These are phyloP conservation scores for Micromys minutus DNA, from an alignment of 2,113 vertebrate genomes.

Conservation along the genomic window DNA sequence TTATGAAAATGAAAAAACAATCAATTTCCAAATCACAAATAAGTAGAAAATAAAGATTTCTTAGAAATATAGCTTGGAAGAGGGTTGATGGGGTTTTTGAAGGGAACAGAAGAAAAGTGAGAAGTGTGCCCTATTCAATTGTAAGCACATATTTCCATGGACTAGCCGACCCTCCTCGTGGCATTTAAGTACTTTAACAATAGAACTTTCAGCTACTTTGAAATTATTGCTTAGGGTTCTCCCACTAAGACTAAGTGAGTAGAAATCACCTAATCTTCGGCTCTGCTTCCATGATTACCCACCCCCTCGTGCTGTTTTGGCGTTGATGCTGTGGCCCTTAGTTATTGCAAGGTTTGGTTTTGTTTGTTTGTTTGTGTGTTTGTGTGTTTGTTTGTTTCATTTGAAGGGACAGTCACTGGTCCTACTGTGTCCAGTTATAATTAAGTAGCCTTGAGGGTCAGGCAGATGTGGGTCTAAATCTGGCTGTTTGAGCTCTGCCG, in stretches of 20 bases:
- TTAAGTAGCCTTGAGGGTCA: not conserved
- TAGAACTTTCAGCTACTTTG: slow-evolving; percentile 15
- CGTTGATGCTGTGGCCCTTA: not conserved
- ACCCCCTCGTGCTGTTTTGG: not conserved
- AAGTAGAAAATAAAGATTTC: not conserved
- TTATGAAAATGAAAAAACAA: not conserved
- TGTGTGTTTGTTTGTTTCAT: not conserved
- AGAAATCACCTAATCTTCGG: not conserved
- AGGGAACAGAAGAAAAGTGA: not conserved
- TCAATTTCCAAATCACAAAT: slow-evolving; percentile 34
- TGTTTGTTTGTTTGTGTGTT: too few relatives aligned
- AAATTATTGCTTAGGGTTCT: slow-evolving; percentile 10
- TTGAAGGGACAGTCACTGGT: not conserved
- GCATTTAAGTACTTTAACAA: slow-evolving; percentile 28
- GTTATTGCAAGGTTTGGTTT: too few relatives aligned
- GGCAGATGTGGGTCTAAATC: not conserved
- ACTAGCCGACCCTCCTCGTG: not conserved
- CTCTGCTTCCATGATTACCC: not conserved
- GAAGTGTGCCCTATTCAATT: not conserved
- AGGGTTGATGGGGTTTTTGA: not conserved
- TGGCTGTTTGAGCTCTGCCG: not conserved
- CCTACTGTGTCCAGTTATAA: not conserved
- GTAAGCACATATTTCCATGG: not conserved
- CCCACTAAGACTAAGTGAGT: not conserved
- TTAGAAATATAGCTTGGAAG: not conserved